Evolutionary conservation across 1,140 invertebrate species (phyloP).

Genomic region (Amphibalanus amphitrite): DNA sequence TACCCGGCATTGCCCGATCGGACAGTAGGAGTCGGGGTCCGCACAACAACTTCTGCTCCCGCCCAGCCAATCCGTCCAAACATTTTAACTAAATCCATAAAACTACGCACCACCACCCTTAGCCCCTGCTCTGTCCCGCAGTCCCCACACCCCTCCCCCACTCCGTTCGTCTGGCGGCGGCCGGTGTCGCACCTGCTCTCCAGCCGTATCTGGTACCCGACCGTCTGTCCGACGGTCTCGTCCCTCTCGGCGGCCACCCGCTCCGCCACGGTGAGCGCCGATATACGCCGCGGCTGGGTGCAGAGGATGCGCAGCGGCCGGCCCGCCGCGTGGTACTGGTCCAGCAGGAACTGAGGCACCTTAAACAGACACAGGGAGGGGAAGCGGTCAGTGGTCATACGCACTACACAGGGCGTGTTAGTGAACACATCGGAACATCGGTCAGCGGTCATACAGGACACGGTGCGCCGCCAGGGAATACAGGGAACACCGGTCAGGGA

Average conservation of each 20-base stretch:
- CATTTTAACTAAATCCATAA: not conserved
- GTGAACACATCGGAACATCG: too few species aligned
- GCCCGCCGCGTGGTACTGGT: constrained; percentile 44
- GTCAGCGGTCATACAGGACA: too few species aligned
- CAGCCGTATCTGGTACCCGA: constrained; percentile 86
- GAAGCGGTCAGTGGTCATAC: too few species aligned
- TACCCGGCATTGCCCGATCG: too few species aligned
- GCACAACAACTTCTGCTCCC: too few species aligned
- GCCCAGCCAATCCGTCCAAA: not conserved
- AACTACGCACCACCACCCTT: not conserved
- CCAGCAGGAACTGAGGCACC: constrained; percentile 75
- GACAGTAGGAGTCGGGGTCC: too few species aligned
- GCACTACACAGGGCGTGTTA: too few species aligned
- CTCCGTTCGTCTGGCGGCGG: not conserved
- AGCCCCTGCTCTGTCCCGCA: not conserved
- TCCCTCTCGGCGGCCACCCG: constrained; percentile 57
- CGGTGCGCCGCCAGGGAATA: too few species aligned
- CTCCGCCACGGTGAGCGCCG: constrained; percentile 67
- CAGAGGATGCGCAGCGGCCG: constrained; percentile 70
- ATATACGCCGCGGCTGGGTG: constrained; percentile 78
- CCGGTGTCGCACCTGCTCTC: constrained; percentile 39
- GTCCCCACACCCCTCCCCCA: not conserved
- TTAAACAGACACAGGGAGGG: too few species aligned
- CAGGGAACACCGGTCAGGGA: too few species aligned
- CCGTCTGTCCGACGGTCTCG: constrained; percentile 65